Evolutionary conservation across 2,797 vertebrate species (phyloP).

Genomic region (Phalloptychus januarius): DNA sequence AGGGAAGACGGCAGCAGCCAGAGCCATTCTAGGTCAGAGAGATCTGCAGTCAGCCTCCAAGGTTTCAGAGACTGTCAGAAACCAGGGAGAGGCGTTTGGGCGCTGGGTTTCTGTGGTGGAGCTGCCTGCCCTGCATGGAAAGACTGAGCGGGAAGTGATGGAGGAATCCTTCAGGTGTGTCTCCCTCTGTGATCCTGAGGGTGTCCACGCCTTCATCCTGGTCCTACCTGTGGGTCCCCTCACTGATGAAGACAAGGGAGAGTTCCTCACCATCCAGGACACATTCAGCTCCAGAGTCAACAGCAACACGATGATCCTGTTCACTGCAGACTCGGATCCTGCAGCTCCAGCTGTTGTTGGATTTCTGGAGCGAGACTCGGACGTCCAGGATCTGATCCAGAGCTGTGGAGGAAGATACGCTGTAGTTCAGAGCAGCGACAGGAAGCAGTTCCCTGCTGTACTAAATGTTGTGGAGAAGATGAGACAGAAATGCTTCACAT

Average conservation of each 20-base stretch:
- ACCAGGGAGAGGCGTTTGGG: too few species aligned
- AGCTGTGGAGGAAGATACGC: constrained; percentile 5
- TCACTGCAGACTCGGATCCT: constrained; percentile 45
- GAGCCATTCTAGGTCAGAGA: background rate
- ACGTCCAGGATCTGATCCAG: constrained; percentile 17
- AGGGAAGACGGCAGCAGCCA: constrained; percentile 3
- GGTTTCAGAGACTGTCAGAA: background rate
- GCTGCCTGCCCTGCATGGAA: too few species aligned
- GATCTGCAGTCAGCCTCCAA: background rate
- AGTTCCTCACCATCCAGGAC: too few species aligned
- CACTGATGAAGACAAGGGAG: too few species aligned
- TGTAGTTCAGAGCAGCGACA: constrained; percentile 10
- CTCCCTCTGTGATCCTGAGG: too few species aligned
- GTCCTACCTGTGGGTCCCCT: too few species aligned
- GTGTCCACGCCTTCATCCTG: too few species aligned
- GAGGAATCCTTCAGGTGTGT: too few species aligned
- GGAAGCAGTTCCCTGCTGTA: constrained; percentile 5
- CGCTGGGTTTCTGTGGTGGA: too few species aligned
- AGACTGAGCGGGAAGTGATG: too few species aligned
- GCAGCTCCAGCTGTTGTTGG: background rate
- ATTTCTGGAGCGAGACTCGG: constrained; percentile 4
- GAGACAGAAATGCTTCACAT: constrained; percentile 4
- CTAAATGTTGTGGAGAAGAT: background rate
- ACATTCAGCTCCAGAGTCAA: too few species aligned
- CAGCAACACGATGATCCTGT: constrained; percentile 45